Evolutionary conservation across 2,113 vertebrate genomes (phyloP).

Genomic region (Vidua macroura): DNA sequence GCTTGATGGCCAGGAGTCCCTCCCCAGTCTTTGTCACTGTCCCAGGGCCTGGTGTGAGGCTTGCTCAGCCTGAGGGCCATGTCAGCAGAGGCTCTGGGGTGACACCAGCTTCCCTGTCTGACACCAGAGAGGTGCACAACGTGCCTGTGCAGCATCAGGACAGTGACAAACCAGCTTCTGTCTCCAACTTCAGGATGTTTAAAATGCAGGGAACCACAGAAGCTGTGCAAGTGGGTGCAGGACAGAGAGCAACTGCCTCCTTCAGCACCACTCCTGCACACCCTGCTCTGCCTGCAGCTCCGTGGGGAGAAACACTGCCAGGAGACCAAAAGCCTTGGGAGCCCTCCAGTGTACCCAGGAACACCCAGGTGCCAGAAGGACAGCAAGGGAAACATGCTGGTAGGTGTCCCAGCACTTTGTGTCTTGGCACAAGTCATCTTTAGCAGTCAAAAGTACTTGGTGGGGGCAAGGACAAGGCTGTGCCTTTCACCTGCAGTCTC

Average conservation of each 20-base stretch:
- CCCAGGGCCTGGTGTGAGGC: background rate
- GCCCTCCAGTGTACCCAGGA: background rate
- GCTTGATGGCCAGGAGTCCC: accelerated
- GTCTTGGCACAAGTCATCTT: background rate
- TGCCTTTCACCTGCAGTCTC: background rate
- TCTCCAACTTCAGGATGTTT: accelerated
- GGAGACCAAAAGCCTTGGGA: background rate
- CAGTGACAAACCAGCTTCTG: background rate
- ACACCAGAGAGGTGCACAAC: accelerated
- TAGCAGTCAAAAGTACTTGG: background rate
- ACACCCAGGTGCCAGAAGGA: background rate
- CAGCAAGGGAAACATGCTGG: background rate
- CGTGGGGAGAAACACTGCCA: accelerated
- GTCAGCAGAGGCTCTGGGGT: background rate
- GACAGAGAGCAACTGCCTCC: background rate
- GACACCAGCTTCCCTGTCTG: background rate
- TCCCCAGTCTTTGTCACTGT: background rate
- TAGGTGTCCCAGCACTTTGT: background rate
- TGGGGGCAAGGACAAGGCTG: background rate
- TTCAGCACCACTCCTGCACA: background rate
- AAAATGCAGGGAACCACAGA: background rate
- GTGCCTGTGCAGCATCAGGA: background rate
- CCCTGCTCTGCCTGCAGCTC: background rate
- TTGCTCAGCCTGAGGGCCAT: background rate
- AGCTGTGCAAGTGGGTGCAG: background rate